These are phyloP conservation scores for Leptinotarsa defecta DNA, from an alignment of 1,140 invertebrate genomes.

Conservation along the genomic window DNA sequence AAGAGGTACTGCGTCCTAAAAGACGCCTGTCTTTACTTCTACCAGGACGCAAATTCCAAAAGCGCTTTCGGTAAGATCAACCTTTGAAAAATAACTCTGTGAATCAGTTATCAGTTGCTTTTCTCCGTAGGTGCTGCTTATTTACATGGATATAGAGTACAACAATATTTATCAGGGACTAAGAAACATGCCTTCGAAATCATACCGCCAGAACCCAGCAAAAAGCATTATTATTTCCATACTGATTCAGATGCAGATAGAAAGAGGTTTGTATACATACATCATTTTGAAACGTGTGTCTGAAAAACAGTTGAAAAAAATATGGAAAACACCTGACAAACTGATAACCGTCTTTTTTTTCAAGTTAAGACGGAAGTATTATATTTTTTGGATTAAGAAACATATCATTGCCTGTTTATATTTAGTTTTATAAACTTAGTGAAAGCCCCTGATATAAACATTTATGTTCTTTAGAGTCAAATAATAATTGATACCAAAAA, in stretches of 20 bases:
- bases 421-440: neutral
- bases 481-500: no score
- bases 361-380: no score
- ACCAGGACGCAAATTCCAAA: conserved; percentile 83
- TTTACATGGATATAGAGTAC: conserved; percentile 92
- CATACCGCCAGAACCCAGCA: conserved; percentile 82
- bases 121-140: conserved; percentile 75
- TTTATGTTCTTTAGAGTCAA: no score
- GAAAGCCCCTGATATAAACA: no score
- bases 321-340: neutral
- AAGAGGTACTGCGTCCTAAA: conserved; percentile 93
- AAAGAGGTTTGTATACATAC: conserved; percentile 74
- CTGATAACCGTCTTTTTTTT: neutral
- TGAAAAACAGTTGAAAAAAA: conserved; percentile 21
- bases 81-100: neutral
- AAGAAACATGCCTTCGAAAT: conserved; percentile 92
- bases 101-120: neutral
- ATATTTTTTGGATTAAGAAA: no score
- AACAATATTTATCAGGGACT: conserved; percentile 74
- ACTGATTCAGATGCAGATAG: conserved; percentile 94
- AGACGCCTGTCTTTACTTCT: conserved; percentile 94
- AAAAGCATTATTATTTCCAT: conserved; percentile 89
- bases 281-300: neutral
- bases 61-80: conserved; percentile 75
- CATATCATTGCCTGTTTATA: neutral